Base-by-base conservation (phyloP, 2,888 invertebrate species). In the Lissonota sp. region DNA sequence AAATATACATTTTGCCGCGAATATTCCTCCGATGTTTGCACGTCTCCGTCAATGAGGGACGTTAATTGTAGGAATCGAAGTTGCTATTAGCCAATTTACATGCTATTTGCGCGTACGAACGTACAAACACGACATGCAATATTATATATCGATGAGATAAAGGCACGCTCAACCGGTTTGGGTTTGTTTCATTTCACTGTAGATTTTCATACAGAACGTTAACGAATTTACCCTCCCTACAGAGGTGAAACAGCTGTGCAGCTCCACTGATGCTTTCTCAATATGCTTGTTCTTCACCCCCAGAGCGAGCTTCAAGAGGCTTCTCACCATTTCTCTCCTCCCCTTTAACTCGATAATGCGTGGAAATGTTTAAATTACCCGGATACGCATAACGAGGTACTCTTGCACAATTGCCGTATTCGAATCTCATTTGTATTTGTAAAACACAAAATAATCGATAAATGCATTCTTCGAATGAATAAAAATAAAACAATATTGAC, bases 281-380 rank as follows among this genome's bases (percentile, higher is more conserved):
- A 63, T 67, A 57, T 80, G 76, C 76, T 72, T 80, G 57, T 76
- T 76, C 67, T 57, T 76, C 53, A 62, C 58, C 64, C 46, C 39
- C 60, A 16, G 49, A 60, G 74, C n/a, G 53, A 66, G 7, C 40
- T 42, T 40, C 26, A n/a, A n/a, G 53, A 8, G 12, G 12, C 49
- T 49, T 49, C 26, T 26, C 26, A 26, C 26, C 26, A 1, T 26
- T 3, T 26, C 26, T 26, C 26, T 26, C 26, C 26, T 26, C 26
- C 26, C 26, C 26, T 26, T 26, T 26, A 2, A 49, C 49, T 49
- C 49, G 49, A 46, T n/a, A 10, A 12, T 7, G 53, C 14, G 53
- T 6, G 16, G 53, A 53, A 53, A 53, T 12, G 53, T 14, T 26
- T 26, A 6, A 12, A 53, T 53, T 53, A 12, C 16, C 12, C 1